These are phyloP conservation scores for Polymixis lichenea DNA, from an alignment of 2,888 invertebrate genomes.

Conservation along the genomic window DNA sequence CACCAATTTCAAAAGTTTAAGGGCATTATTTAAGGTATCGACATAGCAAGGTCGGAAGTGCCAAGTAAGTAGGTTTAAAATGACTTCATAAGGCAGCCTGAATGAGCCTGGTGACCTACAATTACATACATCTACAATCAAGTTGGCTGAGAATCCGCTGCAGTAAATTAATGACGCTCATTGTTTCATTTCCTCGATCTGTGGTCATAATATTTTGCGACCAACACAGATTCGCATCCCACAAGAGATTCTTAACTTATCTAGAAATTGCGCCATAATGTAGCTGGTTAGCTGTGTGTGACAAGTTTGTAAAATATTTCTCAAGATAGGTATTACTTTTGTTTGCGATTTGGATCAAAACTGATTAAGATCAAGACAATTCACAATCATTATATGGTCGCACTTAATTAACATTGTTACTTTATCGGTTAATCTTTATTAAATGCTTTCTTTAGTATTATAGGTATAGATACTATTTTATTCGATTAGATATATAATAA, in stretches of 20 bases:
- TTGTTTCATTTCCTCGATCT: conserved; percentile 37
- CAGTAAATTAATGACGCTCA: conserved; percentile 24
- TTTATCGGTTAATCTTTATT: conserved; percentile 21
- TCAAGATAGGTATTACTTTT: neutral
- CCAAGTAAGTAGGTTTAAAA: conserved; percentile 7
- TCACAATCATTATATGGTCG: neutral
- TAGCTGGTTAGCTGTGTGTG: neutral
- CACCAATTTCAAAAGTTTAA: conserved; percentile 48
- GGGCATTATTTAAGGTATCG: conserved; percentile 35
- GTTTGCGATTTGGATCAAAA: neutral
- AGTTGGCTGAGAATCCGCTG: conserved; percentile 10
- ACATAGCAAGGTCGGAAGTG: conserved; percentile 13
- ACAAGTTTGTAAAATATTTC: neutral
- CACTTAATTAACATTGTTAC: conserved; percentile 14
- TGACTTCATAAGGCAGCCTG: conserved; percentile 12
- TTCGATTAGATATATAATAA: conserved; percentile 1
- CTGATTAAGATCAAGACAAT: conserved; percentile 5
- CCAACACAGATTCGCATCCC: conserved; percentile 29
- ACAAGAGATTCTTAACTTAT: conserved; percentile 5
- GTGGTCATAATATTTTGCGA: conserved; percentile 41
- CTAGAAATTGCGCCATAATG: neutral
- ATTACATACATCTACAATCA: conserved; percentile 10
- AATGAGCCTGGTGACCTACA: conserved; percentile 22
- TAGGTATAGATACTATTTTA: conserved; percentile 1
- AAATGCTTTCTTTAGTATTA: neutral